phyloP scores from a whole-genome alignment of 2,888 invertebrate species.

The Pristionchus maxplancki region DNA sequence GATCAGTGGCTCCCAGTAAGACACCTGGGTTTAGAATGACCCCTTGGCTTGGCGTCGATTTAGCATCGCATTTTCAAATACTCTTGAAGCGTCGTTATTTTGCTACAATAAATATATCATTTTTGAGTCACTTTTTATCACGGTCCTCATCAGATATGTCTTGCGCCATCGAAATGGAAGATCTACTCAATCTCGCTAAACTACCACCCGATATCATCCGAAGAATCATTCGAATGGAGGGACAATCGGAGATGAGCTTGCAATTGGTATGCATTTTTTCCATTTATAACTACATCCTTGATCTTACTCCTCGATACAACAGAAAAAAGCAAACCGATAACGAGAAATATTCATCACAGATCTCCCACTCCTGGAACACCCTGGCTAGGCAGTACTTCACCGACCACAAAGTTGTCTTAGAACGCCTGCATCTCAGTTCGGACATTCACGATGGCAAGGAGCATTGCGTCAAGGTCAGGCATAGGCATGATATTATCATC shows the following conservation, averaged over 20 bases:
- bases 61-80: too few species aligned
- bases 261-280: neutral
- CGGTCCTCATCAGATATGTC: neutral
- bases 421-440: neutral
- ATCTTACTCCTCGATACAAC: too few species aligned
- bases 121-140: too few species aligned
- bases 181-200: neutral
- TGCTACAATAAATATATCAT: neutral
- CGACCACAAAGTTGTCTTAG: neutral
- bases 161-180: neutral
- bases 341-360: too few species aligned
- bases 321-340: too few species aligned
- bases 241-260: neutral
- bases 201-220: neutral
- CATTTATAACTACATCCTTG: too few species aligned
- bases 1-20: too few species aligned
- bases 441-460: neutral
- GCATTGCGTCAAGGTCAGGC: neutral
- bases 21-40: too few species aligned
- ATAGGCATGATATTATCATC: too few species aligned
- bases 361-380: neutral
- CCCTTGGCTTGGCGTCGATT: too few species aligned
- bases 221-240: neutral
- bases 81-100: too few species aligned
- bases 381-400: neutral